Percentiles rank a stretch among this genome's conserved stretches.
Conservation (phyloP, 2,797 vertebrate species). For the Oreochromis grahami region DNA sequence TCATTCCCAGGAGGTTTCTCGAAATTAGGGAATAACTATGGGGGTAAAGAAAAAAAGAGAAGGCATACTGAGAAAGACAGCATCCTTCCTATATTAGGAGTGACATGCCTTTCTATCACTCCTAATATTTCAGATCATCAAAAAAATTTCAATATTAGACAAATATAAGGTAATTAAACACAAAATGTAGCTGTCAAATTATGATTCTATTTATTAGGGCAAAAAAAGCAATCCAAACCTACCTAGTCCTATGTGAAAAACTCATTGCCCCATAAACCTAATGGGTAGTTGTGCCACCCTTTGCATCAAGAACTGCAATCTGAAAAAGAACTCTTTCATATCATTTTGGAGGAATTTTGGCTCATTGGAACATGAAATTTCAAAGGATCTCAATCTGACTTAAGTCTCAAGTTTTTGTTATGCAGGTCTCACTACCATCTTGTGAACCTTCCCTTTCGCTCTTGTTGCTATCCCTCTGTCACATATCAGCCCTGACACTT, state of each 20-base stretch:
- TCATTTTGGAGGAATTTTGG: neutral
- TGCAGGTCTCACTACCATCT: neutral
- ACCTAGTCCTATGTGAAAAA: neutral
- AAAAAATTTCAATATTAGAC: neutral
- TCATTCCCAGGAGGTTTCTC: slow-evolving; percentile 1
- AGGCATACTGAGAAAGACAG: neutral
- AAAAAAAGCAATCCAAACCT: neutral
- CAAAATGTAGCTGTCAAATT: neutral
- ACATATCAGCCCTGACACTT: neutral
- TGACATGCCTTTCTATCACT: neutral
- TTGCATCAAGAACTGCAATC: neutral
- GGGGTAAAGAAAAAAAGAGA: neutral
- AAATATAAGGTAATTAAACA: neutral
- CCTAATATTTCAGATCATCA: neutral
- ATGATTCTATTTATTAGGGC: neutral
- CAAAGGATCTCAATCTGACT: neutral
- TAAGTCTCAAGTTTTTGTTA: neutral
- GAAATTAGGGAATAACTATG: neutral
- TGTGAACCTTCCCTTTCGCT: neutral
- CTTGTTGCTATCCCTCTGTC: neutral
- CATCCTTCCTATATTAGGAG: neutral
- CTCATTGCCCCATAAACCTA: neutral
- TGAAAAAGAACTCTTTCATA: neutral
- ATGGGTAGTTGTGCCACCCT: neutral
- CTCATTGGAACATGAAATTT: neutral